A percentile compares a stretch with the other conserved stretches of the same genome.
phyloP scores from a whole-genome alignment of 2,888 invertebrate species.

The Dasypolia templi region DNA sequence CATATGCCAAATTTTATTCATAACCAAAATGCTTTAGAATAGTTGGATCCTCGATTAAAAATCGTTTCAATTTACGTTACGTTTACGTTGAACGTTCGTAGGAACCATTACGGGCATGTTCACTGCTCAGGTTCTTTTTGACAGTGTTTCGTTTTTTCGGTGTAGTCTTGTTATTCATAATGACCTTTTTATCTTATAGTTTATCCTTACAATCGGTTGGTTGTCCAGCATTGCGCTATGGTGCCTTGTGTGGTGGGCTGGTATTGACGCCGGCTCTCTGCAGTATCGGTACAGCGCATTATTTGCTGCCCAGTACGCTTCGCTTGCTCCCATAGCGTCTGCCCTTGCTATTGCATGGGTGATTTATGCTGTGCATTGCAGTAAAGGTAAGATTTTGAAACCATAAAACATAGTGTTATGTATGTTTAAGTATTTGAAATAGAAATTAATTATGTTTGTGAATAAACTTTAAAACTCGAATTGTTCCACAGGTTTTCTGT shows the following conservation, averaged over 20 bases:
- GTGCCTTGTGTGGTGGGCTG: constrained; percentile 91
- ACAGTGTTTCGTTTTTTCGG: background rate
- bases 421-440: too few relatives aligned
- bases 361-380: constrained; percentile 91
- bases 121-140: background rate
- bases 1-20: too few relatives aligned
- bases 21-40: too few relatives aligned
- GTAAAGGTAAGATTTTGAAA: constrained; percentile 83
- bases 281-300: constrained; percentile 91
- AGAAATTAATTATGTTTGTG: background rate
- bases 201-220: constrained; percentile 90
- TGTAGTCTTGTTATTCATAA: background rate
- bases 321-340: constrained; percentile 92
- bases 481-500: constrained; percentile 83
- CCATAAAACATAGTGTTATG: too few relatives aligned
- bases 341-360: constrained; percentile 92
- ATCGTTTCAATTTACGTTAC: too few relatives aligned
- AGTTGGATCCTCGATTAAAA: too few relatives aligned
- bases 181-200: constrained; percentile 75
- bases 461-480: background rate
- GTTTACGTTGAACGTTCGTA: too few relatives aligned
- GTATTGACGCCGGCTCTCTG: constrained; percentile 89
- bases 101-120: too few relatives aligned
- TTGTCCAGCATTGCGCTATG: constrained; percentile 82
- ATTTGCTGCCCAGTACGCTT: constrained; percentile 92